Conservation (phyloP, 2,888 invertebrate species). For the Sinodicranocentrus sp. region DNA sequence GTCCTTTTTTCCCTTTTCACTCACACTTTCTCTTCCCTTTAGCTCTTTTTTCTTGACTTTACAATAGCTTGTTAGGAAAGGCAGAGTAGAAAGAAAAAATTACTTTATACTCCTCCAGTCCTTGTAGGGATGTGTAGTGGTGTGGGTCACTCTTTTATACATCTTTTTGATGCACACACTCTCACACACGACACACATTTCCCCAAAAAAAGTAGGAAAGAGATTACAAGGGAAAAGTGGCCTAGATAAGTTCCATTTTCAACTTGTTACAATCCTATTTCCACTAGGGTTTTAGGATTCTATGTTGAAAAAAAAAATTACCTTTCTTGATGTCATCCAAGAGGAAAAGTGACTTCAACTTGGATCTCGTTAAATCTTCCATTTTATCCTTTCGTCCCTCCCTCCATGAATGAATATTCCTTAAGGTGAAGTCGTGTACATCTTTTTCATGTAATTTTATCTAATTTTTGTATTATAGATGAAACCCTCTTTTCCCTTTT, state of each 20-base stretch:
- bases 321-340: too few species aligned
- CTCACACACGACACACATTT: neutral
- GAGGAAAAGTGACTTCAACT: too few species aligned
- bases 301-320: neutral
- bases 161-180: neutral
- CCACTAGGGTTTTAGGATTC: neutral
- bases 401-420: too few species aligned
- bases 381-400: too few species aligned
- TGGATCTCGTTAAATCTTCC: too few species aligned
- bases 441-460: conserved; percentile 1
- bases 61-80: conserved; percentile 1
- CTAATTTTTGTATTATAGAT: too few species aligned
- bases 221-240: neutral
- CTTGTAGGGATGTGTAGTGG: too few species aligned
- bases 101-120: conserved; percentile 12
- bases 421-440: too few species aligned
- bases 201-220: neutral
- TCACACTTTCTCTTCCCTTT: neutral
- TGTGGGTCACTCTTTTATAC: neutral
- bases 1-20: neutral
- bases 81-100: conserved; percentile 21
- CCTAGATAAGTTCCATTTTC: neutral
- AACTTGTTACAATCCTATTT: conserved; percentile 9
- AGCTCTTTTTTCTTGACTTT: conserved; percentile 19
- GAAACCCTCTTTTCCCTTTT: too few species aligned